Base-by-base conservation (phyloP, 2,888 invertebrate genomes). In the Tridacna gigas region DNA sequence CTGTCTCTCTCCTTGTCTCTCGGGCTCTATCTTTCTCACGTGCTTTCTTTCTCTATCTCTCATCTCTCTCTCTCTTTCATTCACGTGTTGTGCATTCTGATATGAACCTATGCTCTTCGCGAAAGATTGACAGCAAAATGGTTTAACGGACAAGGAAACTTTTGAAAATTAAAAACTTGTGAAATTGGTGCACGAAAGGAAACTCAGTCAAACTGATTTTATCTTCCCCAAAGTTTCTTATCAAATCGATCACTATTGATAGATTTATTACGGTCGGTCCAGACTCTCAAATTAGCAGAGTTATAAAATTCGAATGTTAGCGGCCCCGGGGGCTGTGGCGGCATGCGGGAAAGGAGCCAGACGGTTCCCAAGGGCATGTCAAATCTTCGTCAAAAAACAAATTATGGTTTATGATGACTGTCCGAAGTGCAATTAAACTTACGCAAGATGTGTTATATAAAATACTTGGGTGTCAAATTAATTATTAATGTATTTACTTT, bases 371-470 rank as follows among this genome's bases (percentile, higher is more conserved):
- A 22, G 71, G 51, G 48, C 25, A 51, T 51, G 71, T 71, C 71
- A 71, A 71, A 51, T 11, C 15, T 25, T 20, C 22, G 18, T 37
- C 28, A 13, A 15, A 26, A 28, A 67, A 69, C 45, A 69, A 69
- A 69, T 69, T 69, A 69, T 69, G 37, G 47, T 69, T 69, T 69
- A 69, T 69, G 69, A 22, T 45, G 45, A 47, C n/a, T 47, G 71
- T 12, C 22, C 45, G 48, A 26, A 71, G 51, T 71, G 71, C 51
- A 26, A 67, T 48, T 51, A 51, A 20, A 7, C 9, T 51, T 71
- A 51, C 71, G 71, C 71, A 71, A 71, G 48, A 48, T 22, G 71
- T 51, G 71, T n/a, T 48, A 47, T 47, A 51, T 69, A 4, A 69
- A 69, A 69, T 47, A 69, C 28, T 69, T 18, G 3, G 20, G 47